Base-by-base conservation (phyloP, 2,888 invertebrate species). In the Tridacna gigas region DNA sequence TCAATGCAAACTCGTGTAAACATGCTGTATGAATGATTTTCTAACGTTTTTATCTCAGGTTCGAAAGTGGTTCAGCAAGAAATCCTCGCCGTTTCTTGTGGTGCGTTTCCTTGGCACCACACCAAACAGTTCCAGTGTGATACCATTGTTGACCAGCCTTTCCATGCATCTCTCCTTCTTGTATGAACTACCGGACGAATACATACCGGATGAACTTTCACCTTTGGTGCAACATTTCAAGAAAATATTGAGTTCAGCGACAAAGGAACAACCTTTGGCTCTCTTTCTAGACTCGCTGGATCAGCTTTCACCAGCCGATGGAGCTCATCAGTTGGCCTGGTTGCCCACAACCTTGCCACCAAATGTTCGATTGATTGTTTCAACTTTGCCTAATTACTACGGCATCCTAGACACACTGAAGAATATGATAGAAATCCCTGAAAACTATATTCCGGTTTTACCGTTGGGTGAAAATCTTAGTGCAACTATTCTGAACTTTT, bases 201-300 rank as follows among this genome's bases (percentile, higher is more conserved):
- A 97, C 77, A 98, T 99, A 79, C 99, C 99, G 0, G 98, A 98
- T 92, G 99, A 99, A 94, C 95, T 99, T 90, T 98, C 99, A 47
- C 99, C 99, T 0, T 95, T 99, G 60, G 98, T 98, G 11, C 98
- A 98, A 0, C 97, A 99, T 95, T 98, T 99, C 95, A 99, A 99
- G 95, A 97, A 98, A 91, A 96, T 99, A 69, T 95, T 99, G 82
- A 97, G 97, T 12, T 80, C 86, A 65, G 93, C 93, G 22, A 91
- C 92, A 12, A 87, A 88, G 20, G 92, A 93, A 22, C 98, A 91
- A 84, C 99, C 99, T 0, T 95, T 99, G 67, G 96, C 98, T 0
- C 96, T 99, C 66, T 98, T 98, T 94, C 95, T 99, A 91, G 99
- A 99, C 95, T 99, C 99, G 0, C 97, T 99, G 0, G 99, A 99